Evolutionary conservation across 2,888 invertebrate species (phyloP).

Genomic region (Pristionchus arcanus): DNA sequence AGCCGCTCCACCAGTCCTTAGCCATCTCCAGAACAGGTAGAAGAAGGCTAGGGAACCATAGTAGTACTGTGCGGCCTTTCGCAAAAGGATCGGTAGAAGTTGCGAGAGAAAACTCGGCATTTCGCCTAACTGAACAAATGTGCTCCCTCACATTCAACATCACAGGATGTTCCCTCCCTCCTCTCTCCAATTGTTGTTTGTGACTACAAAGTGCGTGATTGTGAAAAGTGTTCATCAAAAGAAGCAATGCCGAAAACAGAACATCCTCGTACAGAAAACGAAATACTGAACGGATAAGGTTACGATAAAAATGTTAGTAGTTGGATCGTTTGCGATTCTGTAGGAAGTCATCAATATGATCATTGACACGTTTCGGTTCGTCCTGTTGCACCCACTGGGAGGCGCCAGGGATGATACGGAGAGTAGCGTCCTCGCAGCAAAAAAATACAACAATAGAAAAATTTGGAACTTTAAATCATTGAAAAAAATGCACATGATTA

Average conservation of each 20-base stretch:
- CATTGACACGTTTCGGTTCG: constrained; percentile 81
- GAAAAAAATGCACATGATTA: too few relatives aligned
- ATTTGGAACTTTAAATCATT: neutral
- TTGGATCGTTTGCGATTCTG: too few relatives aligned
- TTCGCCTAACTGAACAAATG: neutral
- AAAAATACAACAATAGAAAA: constrained; percentile 33
- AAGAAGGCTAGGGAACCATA: neutral
- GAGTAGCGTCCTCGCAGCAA: too few relatives aligned
- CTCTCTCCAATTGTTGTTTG: neutral
- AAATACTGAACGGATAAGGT: too few relatives aligned
- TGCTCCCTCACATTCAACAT: too few relatives aligned
- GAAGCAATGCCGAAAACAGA: too few relatives aligned
- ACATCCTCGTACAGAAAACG: too few relatives aligned
- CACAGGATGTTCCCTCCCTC: neutral
- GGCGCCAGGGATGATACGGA: constrained; percentile 85
- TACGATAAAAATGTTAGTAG: too few relatives aligned
- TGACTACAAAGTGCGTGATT: neutral
- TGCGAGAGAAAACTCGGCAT: too few relatives aligned
- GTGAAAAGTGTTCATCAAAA: too few relatives aligned
- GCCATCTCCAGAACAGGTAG: constrained; percentile 25
- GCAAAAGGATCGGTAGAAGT: too few relatives aligned
- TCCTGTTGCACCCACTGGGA: constrained; percentile 88
- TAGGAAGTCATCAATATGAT: neutral
- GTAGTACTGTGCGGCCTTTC: constrained; percentile 57
- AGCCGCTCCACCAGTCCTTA: neutral